Base-by-base conservation (phyloP, 1,140 invertebrate species). In the Meloidogyne floridensis region DNA sequence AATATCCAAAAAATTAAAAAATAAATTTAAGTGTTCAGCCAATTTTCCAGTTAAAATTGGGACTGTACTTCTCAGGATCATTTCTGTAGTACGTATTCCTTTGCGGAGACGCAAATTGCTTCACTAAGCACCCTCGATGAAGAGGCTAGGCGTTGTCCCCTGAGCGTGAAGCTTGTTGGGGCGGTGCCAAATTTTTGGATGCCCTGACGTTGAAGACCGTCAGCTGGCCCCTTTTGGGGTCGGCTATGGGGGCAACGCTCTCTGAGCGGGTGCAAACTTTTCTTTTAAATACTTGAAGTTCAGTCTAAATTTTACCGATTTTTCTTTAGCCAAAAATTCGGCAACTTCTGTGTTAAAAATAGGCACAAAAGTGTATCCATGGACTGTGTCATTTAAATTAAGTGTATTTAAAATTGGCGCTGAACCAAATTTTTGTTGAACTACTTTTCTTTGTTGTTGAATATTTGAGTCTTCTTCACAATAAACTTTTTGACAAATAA, bases 21-120 rank as follows among this genome's bases (percentile, higher is more conserved):
- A 65, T n/a, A 65, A n/a, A n/a, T 65, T 65, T n/a, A n/a, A 59
- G 47, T 15, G 15, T 3, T n/a, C 6, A 6, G 5, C 15, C n/a
- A 2, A 2, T 65, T n/a, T 65, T 18, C 15, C 15, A 15, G 0
- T n/a, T n/a, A n/a, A n/a, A 5, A n/a, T 78, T 65, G 76, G 47
- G 76, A 78, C 76, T 78, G 76, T 78, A 78, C 76, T 78, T 78
- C 76, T 78, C 76, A 78, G 76, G 76, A 78, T 78, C 76, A 78
- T 78, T 78, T 78, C 76, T 78, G 76, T 78, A 78, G 76, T 78
- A 78, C 7, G 76, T 59, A 18, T 10, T 78, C 76, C 54, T n/a
- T 43, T 32, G 51, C 42, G 76, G 56, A 78, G 56, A 51, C 70
- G 56, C 76, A 78, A 59, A 59, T 71, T 78, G 76, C 76, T 65